Conservation (phyloP, 1,140 invertebrate species). For the Adelges cooleyi region DNA sequence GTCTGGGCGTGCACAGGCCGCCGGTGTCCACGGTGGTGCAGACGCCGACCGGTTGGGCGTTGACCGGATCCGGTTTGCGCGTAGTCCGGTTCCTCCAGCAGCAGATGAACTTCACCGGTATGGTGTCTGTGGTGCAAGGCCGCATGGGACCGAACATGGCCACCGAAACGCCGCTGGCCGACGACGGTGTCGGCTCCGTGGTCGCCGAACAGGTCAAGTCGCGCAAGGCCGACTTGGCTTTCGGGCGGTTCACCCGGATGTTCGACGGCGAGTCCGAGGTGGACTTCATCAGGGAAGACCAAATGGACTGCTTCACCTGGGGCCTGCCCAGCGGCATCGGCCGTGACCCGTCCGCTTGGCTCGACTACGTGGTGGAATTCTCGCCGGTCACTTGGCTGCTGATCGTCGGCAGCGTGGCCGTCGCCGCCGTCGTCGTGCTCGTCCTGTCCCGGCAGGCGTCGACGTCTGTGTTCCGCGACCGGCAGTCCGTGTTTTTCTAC, state of each 20-base stretch:
- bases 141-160: background rate
- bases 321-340: conserved; percentile 33
- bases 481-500: conserved; percentile 25
- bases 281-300: conserved; percentile 31
- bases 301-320: conserved; percentile 36
- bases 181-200: background rate
- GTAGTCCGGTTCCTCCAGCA: conserved; percentile 32
- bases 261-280: conserved; percentile 31
- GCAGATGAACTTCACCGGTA: conserved; percentile 33
- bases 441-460: background rate
- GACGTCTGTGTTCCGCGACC: background rate
- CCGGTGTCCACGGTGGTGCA: conserved; percentile 31
- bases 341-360: conserved; percentile 33
- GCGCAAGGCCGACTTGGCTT: conserved; percentile 31
- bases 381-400: conserved; percentile 18
- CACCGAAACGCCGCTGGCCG: background rate
- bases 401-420: conserved; percentile 13
- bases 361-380: conserved; percentile 33
- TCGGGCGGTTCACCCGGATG: conserved; percentile 33
- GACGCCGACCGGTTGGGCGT: conserved; percentile 25
- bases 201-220: background rate
- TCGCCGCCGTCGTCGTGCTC: conserved; percentile 24
- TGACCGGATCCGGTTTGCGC: conserved; percentile 28
- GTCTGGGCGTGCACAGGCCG: conserved; percentile 31
- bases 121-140: background rate